Evolutionary conservation across 2,888 invertebrate genomes (phyloP).

Genomic region (Scaeva pyrastri): DNA sequence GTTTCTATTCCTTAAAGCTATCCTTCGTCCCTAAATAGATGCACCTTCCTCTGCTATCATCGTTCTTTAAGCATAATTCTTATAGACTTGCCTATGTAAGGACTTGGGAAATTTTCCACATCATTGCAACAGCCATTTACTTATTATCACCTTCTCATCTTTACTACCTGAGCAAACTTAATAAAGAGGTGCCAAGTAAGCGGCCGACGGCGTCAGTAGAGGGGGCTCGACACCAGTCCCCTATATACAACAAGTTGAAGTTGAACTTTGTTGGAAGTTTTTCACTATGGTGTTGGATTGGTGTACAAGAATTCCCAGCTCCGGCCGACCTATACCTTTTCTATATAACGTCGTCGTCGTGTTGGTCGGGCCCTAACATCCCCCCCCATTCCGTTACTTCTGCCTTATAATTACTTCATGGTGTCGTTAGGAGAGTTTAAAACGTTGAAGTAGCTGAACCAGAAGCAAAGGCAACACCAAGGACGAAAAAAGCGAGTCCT

Average conservation of each 20-base stretch:
- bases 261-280: conserved; percentile 69
- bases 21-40: too few relatives aligned
- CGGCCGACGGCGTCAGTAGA: conserved; percentile 47
- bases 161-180: conserved; percentile 32
- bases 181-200: conserved; percentile 61
- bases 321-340: neutral
- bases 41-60: too few relatives aligned
- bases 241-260: conserved; percentile 49
- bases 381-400: neutral
- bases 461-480: conserved; percentile 39
- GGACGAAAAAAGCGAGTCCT: conserved; percentile 30
- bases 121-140: conserved; percentile 71
- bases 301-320: neutral
- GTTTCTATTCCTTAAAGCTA: too few relatives aligned
- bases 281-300: neutral
- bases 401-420: conserved; percentile 57
- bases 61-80: too few relatives aligned
- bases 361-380: too few relatives aligned
- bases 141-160: conserved; percentile 68
- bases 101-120: conserved; percentile 62
- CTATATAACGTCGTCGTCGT: too few relatives aligned
- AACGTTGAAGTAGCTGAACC: conserved; percentile 49
- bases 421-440: conserved; percentile 51
- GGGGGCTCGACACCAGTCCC: conserved; percentile 47
- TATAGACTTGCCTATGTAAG: neutral